Evolutionary conservation across 2,113 vertebrate species (phyloP), one percentile per base, ranked within the genome.

Genomic region (Oncorhynchus keta): DNA sequence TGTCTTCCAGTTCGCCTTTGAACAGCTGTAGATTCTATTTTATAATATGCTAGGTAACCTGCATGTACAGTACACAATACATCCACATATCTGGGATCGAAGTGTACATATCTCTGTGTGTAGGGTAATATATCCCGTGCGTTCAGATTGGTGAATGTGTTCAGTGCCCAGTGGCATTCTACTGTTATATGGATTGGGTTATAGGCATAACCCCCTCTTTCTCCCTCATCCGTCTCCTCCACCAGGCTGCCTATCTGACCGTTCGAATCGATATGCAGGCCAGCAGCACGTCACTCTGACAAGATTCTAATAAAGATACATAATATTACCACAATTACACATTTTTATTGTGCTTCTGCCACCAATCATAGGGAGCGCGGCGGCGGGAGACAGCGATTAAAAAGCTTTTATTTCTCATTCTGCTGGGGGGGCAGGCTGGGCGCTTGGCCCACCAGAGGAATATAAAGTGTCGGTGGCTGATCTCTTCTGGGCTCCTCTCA

Each of bases 221-320:
- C 24, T 8, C 72, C 68, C 24, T n/a, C 73, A 55, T 51, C 4
- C 68, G 73, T 72, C 70, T 70, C 79, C 79, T 22, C 5, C 66
- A 70, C 72, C 66, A 26, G 28, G 66, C 79, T n/a, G 61, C 35
- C 77, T 55, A 64, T 48, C 74, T 70, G 14, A 83, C 88, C 85
- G 89, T 84, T 91, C 85, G 72, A 86, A 88, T 85, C 89, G 88
- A 90, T 85, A 91, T 88, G 89, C 89, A 89, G 71, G 74, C 89
- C 88, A 80, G 84, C 77, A 49, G 83, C 87, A 73, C 69, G 90
- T 91, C 91, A 89, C 85, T 87, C 84, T 92, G 91, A 93, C 91
- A 86, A 24, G 91, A 92, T 90, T 83, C 89, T 92, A 92, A 94
- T 93, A 94, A 93, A 91, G 92, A 93, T 92, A 90, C 92, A 93